phyloP scores from a whole-genome alignment of 2,113 vertebrate species.

The Cacatua alba region DNA sequence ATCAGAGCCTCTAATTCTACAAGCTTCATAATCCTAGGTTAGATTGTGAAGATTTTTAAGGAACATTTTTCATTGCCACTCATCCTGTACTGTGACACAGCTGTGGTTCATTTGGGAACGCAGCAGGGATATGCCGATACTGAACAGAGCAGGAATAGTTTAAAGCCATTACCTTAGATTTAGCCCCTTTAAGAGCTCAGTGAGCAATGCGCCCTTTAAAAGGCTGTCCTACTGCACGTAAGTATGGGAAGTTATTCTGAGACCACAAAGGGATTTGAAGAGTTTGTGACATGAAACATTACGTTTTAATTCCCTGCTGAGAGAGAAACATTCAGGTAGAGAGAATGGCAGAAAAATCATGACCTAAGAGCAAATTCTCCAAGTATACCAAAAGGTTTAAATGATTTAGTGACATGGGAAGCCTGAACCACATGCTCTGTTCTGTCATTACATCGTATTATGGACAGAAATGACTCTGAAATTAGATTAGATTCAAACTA shows the following conservation, averaged over 20 bases:
- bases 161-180: background rate
- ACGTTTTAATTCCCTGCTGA: background rate
- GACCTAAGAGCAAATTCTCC: background rate
- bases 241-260: background rate
- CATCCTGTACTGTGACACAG: background rate
- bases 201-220: background rate
- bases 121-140: fast-evolving
- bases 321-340: background rate
- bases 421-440: background rate
- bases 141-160: background rate
- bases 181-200: background rate
- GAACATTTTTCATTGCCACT: background rate
- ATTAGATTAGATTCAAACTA: constrained; percentile 4
- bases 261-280: background rate
- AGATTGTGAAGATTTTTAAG: background rate
- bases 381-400: background rate
- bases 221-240: background rate
- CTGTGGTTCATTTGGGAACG: background rate
- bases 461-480: background rate
- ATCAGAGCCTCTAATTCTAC: background rate
- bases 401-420: background rate
- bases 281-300: background rate
- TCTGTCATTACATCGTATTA: background rate
- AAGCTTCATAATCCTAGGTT: background rate
- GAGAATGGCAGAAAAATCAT: background rate